phyloP scores from a whole-genome alignment of 2,888 invertebrate genomes.

The Abrostola tripartita region DNA sequence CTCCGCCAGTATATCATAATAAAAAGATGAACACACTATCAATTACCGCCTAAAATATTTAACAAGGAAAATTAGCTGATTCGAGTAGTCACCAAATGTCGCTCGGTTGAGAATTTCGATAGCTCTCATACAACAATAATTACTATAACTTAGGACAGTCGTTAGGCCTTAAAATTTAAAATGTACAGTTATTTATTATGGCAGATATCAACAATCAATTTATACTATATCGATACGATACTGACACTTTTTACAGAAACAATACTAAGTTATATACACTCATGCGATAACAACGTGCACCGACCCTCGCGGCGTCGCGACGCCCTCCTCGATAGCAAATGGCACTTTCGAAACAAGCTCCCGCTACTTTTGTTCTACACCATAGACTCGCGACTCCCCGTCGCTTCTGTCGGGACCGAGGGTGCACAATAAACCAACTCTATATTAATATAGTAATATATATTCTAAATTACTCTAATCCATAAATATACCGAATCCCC shows the following conservation, averaged over 20 bases:
- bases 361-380: slow-evolving; percentile 56
- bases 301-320: slow-evolving; percentile 60
- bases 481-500: slow-evolving; percentile 67
- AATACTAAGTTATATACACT: slow-evolving; percentile 74
- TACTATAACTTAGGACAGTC: slow-evolving; percentile 84
- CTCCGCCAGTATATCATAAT: slow-evolving; percentile 56
- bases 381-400: slow-evolving; percentile 33
- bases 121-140: slow-evolving; percentile 78
- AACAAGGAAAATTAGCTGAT: slow-evolving; percentile 69
- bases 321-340: slow-evolving; percentile 62
- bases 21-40: slow-evolving; percentile 75
- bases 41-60: slow-evolving; percentile 70
- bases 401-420: slow-evolving; percentile 57
- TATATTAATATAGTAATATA: slow-evolving; percentile 55
- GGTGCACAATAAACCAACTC: slow-evolving; percentile 63
- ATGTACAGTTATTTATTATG: slow-evolving; percentile 87
- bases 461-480: slow-evolving; percentile 72
- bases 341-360: slow-evolving; percentile 72
- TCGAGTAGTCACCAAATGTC: slow-evolving; percentile 60
- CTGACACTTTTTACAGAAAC: slow-evolving; percentile 82
- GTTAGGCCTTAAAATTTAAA: slow-evolving; percentile 86
- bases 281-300: slow-evolving; percentile 73
- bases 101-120: slow-evolving; percentile 67
- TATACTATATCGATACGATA: slow-evolving; percentile 80
- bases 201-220: slow-evolving; percentile 87